These are phyloP conservation scores for Lacanobia oleracea DNA, from an alignment of 2,888 invertebrate species.

Conservation along the genomic window DNA sequence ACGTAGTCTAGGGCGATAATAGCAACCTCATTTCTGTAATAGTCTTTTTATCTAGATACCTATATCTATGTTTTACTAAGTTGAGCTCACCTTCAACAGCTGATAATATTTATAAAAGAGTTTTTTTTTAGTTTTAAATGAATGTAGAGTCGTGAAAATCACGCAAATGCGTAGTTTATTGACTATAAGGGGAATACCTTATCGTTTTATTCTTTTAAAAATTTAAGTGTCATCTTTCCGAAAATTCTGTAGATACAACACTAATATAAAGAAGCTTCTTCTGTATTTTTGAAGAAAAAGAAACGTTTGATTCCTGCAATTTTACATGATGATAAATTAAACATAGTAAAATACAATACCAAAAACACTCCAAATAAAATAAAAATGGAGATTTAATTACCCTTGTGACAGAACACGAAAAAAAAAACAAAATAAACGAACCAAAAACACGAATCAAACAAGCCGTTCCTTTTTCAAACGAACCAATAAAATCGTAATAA, in stretches of 20 bases:
- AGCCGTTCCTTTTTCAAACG: conserved; percentile 22
- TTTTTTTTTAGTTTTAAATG: not conserved
- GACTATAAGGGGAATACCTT: not conserved
- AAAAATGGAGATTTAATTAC: conserved; percentile 23
- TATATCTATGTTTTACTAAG: not conserved
- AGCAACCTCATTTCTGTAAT: not conserved
- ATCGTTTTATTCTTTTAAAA: not conserved
- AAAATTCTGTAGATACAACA: not conserved
- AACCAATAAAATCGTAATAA: conserved; percentile 42
- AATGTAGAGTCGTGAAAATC: not conserved
- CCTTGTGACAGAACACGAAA: conserved; percentile 20
- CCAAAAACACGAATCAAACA: conserved; percentile 18
- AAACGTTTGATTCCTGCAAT: not conserved
- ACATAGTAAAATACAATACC: not conserved
- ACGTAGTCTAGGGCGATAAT: not conserved
- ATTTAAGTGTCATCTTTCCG: not conserved
- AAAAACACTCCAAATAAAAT: not conserved
- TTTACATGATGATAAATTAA: not conserved
- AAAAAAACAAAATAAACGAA: conserved; percentile 36
- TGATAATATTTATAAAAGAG: not conserved
- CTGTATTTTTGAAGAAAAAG: not conserved
- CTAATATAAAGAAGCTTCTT: not conserved
- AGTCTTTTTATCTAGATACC: not conserved
- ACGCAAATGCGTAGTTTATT: not conserved
- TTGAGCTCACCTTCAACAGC: not conserved